Base-by-base conservation (phyloP, 2,797 vertebrate genomes). In the Halcyon leucocephala region DNA sequence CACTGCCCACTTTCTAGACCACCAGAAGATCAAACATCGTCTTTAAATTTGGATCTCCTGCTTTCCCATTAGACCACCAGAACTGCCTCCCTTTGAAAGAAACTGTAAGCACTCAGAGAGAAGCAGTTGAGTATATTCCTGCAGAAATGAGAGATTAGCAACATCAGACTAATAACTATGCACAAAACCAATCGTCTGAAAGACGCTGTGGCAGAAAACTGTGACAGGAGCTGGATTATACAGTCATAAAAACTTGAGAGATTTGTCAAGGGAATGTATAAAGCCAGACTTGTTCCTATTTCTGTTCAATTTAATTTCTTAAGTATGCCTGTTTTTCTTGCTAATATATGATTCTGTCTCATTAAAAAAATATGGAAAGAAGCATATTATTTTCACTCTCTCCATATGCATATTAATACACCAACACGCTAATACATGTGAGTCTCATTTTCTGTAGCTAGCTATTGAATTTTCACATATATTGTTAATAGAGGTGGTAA, bases 291-390 rank as follows among this genome's bases (percentile, higher is more conserved):
- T 82, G 89, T 86, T 96, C 83, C 69, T 93, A 78, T 94, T 95
- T 97, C 79, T 94, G 89, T 96, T 95, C 92, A 65, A 82, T 94
- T 96, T 92, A 91, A 95, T 96, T 97, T 94, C 91, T 92, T 92
- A 93, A 92, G 46, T 85, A 66, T 51, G 66, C 37, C 74, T 96
- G 74, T 93, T 97, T 95, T 95, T 96, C 94, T 93, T 97, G 62
- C 33, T 92, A 97, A 93, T 19, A 3, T 90, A 85, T 55, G 85
- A 89, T 71, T 82, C 74, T 95, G 80, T 89, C 89, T 94, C 87
- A 95, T 95, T 96, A 92, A 96, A 94, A 91, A 94, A 82, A 90
- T 90, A 93, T 6, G 21, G 51, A 95, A 88, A 95, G 37, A 73
- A 85, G 21, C 25, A 82, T 94, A 95, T 93, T 88, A 82, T 95